Percentiles rank a stretch among this genome's conserved stretches.
Conservation (phyloP, 2,888 invertebrate genomes). For the Cataglyphis altisquamis region DNA sequence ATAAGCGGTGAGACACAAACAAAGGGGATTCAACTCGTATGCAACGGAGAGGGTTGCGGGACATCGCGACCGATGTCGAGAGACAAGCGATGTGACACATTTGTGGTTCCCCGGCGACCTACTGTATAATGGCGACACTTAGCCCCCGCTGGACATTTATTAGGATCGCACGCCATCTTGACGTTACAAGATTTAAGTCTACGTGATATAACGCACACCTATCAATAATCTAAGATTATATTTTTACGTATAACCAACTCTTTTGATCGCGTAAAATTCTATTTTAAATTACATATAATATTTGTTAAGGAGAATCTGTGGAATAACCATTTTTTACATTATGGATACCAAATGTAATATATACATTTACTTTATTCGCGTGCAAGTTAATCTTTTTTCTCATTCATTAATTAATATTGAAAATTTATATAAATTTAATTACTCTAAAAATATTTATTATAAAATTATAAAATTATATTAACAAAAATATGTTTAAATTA, state of each 20-base stretch:
- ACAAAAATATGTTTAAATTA: slow-evolving; percentile 5
- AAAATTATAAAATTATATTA: background rate
- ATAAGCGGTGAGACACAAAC: slow-evolving; percentile 42
- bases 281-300: background rate
- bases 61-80: slow-evolving; percentile 61
- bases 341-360: background rate
- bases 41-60: slow-evolving; percentile 61
- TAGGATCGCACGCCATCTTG: slow-evolving; percentile 55
- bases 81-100: slow-evolving; percentile 78
- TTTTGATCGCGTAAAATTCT: background rate
- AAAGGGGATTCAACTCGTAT: slow-evolving; percentile 57
- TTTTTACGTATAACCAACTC: background rate
- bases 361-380: background rate
- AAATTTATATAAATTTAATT: background rate
- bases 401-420: slow-evolving; percentile 2
- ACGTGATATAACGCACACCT: background rate
- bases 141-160: slow-evolving; percentile 62
- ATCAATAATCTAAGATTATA: background rate
- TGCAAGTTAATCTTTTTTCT: slow-evolving; percentile 13
- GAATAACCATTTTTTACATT: background rate
- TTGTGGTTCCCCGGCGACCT: slow-evolving; percentile 78
- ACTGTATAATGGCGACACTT: slow-evolving; percentile 59
- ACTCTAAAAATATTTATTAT: background rate
- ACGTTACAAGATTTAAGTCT: slow-evolving; percentile 45
- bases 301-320: background rate